A percentile compares a stretch with the other conserved stretches of the same genome.
Conservation (phyloP, 2,888 invertebrate species). For the Leptinotarsa rubiginosa region DNA sequence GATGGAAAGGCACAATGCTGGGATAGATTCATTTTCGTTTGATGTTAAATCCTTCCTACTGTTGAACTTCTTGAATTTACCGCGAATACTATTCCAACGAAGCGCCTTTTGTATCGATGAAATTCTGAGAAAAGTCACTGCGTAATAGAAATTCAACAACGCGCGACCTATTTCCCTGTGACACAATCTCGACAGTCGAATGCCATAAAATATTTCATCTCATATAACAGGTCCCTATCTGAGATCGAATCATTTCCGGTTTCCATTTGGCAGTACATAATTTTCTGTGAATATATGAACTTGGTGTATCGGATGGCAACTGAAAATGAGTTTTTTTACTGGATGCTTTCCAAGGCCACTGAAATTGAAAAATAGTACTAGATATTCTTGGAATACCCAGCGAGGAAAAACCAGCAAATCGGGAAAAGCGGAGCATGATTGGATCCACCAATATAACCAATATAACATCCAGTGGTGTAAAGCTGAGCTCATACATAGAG, state of each 20-base stretch:
- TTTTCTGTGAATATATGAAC: slow-evolving; percentile 28
- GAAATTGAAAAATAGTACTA: background rate
- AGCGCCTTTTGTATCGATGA: slow-evolving; percentile 44
- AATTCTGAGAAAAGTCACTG: slow-evolving; percentile 38
- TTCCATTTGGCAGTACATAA: slow-evolving; percentile 40
- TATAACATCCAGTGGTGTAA: too few species aligned
- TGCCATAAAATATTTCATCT: slow-evolving; percentile 36
- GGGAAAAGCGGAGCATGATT: too few species aligned
- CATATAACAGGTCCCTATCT: slow-evolving; percentile 41
- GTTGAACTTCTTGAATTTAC: slow-evolving; percentile 34
- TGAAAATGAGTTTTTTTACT: slow-evolving; percentile 12
- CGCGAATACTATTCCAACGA: slow-evolving; percentile 34
- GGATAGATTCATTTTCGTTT: slow-evolving; percentile 27
- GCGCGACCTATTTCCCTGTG: slow-evolving; percentile 17
- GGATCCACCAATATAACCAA: too few species aligned
- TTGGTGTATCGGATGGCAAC: slow-evolving; percentile 14
- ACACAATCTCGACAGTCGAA: slow-evolving; percentile 36
- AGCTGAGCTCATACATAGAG: too few species aligned
- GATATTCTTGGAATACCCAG: background rate
- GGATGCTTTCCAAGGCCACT: background rate
- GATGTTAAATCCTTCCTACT: slow-evolving; percentile 36
- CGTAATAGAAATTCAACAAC: slow-evolving; percentile 9
- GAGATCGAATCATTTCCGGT: slow-evolving; percentile 37
- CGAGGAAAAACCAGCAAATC: too few species aligned
- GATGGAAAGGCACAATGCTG: background rate